Conservation (phyloP, 1,140 invertebrate species). For the Brachionus sp. region DNA sequence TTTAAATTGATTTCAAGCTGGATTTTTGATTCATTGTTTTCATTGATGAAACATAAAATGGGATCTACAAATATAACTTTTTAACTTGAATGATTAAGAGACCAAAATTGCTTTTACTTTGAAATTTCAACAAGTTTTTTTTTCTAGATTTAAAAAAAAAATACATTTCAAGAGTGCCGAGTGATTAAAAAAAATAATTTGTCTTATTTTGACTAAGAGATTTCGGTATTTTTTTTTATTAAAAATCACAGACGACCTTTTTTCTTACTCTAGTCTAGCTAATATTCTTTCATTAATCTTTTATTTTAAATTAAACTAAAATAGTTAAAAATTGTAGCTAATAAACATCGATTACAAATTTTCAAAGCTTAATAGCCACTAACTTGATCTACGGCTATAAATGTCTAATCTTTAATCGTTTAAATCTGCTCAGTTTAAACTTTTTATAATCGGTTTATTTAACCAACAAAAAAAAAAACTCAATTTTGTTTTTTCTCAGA, state of each 20-base stretch:
- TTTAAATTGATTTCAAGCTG: not conserved
- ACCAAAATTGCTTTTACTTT: not conserved
- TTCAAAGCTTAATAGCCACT: not conserved
- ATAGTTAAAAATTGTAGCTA: not conserved
- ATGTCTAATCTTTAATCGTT: conserved; percentile 28
- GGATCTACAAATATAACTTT: not conserved
- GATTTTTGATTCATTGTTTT: not conserved
- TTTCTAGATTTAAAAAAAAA: not conserved
- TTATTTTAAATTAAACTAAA: not conserved
- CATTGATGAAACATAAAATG: not conserved
- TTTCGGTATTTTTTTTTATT: conserved; percentile 42
- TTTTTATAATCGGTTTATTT: conserved; percentile 3
- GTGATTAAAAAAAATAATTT: not conserved
- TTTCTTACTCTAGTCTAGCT: not conserved
- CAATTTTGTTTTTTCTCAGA: not conserved
- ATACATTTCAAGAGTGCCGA: not conserved
- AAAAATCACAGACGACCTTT: conserved; percentile 38
- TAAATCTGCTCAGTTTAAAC: not conserved
- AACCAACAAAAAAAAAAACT: not conserved
- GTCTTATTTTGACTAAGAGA: not conserved
- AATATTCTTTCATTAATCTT: conserved; percentile 17
- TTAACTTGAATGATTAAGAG: not conserved
- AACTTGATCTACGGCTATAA: conserved; percentile 4
- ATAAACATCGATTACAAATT: conserved; percentile 21
- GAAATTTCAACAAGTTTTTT: not conserved